phyloP scores from a whole-genome alignment of 2,113 vertebrate species.

The Butastur rufipennis region DNA sequence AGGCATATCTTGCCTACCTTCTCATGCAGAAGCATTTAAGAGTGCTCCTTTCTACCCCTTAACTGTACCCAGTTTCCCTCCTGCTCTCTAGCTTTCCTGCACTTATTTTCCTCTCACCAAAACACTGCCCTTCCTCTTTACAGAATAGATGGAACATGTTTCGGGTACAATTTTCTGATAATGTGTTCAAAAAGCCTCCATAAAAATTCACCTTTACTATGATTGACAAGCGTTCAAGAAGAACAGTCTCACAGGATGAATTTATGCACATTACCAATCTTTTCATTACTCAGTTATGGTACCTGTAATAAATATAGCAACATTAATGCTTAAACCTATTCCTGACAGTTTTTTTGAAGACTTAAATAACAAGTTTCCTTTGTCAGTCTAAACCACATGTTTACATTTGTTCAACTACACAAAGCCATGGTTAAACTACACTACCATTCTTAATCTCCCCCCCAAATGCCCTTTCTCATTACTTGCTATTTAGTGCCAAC shows the following conservation, averaged over 20 bases:
- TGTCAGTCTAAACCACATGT: not conserved
- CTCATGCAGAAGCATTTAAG: not conserved
- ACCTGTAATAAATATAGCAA: conserved; percentile 20
- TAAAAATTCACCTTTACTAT: not conserved
- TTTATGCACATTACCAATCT: conserved; percentile 29
- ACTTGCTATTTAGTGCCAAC: not conserved
- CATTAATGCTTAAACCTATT: not conserved
- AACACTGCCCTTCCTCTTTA: not conserved
- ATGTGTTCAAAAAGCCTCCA: not conserved
- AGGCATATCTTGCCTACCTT: not conserved
- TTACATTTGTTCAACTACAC: not conserved
- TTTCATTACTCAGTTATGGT: conserved; percentile 32
- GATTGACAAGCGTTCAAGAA: not conserved
- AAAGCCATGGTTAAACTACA: not conserved
- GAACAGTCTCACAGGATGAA: conserved; percentile 16
- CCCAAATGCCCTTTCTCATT: not conserved
- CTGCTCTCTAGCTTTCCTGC: not conserved
- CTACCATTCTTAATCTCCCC: not conserved
- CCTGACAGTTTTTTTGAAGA: not conserved
- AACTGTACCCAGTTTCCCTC: not conserved
- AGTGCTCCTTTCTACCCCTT: not conserved
- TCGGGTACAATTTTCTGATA: not conserved
- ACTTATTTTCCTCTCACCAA: not conserved
- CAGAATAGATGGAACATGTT: not conserved
- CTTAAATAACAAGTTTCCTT: not conserved